A percentile compares a stretch with the other conserved stretches of the same genome.
Evolutionary conservation across 2,888 invertebrate genomes (phyloP).

Genomic region (Mechanitis messenoides): DNA sequence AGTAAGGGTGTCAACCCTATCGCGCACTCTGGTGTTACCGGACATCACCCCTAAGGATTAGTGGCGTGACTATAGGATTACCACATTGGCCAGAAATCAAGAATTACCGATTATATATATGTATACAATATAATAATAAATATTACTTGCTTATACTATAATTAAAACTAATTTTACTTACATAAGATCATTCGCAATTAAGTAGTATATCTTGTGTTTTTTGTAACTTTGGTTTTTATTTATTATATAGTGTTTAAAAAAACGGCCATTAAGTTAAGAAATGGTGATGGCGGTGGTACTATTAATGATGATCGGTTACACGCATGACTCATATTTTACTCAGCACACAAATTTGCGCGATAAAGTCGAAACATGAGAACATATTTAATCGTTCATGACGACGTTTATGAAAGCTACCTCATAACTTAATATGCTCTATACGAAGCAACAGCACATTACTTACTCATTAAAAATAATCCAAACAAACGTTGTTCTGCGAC

Average conservation of each 20-base stretch:
- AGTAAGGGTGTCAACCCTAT: slow-evolving; percentile 51
- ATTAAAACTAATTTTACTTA: no score
- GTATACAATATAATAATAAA: no score
- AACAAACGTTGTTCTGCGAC: slow-evolving; percentile 48
- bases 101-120: slow-evolving; percentile 62
- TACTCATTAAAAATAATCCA: slow-evolving; percentile 70
- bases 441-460: slow-evolving; percentile 53
- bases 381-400: slow-evolving; percentile 19
- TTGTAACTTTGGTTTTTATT: no score
- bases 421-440: slow-evolving; percentile 34
- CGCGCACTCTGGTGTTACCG: slow-evolving; percentile 52
- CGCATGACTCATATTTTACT: slow-evolving; percentile 4
- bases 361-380: slow-evolving; percentile 18
- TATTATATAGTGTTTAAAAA: no score
- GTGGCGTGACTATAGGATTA: slow-evolving; percentile 73
- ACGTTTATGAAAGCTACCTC: slow-evolving; percentile 20
- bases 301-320: slow-evolving; percentile 5
- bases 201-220: no score
- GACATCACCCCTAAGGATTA: slow-evolving; percentile 75
- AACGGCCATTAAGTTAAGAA: neutral
- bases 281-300: neutral
- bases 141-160: neutral
- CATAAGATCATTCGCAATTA: no score
- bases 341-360: slow-evolving; percentile 2
- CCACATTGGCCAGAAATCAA: slow-evolving; percentile 74